Percentiles rank a stretch among this genome's conserved stretches.
phyloP scores from a whole-genome alignment of 2,888 invertebrate genomes.

The Yponomeuta malinellus region DNA sequence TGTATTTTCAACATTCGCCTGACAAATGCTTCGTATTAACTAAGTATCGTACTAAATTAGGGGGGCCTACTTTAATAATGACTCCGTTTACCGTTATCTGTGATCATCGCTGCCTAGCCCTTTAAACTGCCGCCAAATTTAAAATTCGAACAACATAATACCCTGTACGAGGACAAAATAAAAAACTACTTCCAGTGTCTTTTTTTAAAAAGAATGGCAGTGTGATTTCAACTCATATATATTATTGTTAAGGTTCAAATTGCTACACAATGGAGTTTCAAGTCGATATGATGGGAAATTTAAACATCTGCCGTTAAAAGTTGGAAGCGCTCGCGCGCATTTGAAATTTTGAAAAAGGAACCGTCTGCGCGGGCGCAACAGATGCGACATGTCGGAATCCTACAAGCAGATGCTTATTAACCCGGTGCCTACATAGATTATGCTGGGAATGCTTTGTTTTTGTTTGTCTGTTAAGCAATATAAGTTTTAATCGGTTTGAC shows the following conservation, averaged over 20 bases:
- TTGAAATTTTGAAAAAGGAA: constrained; percentile 65
- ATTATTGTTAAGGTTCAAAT: not conserved
- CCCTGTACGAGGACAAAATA: constrained; percentile 38
- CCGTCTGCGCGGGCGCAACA: constrained; percentile 51
- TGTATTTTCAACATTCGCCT: constrained; percentile 41
- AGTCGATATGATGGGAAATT: constrained; percentile 19
- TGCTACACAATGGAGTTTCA: not conserved
- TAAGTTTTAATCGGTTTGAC: constrained; percentile 63
- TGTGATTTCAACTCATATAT: not conserved
- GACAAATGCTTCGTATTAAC: constrained; percentile 59
- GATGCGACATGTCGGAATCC: constrained; percentile 71
- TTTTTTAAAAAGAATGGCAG: constrained; percentile 3
- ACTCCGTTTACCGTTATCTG: constrained; percentile 64
- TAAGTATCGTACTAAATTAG: constrained; percentile 47
- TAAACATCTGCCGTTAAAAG: constrained; percentile 62
- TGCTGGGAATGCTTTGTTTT: constrained; percentile 63
- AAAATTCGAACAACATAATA: constrained; percentile 70
- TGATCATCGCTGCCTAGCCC: constrained; percentile 54
- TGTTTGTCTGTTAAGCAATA: constrained; percentile 55
- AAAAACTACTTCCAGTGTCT: constrained; percentile 26
- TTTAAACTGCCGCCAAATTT: constrained; percentile 59
- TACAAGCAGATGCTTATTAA: constrained; percentile 71
- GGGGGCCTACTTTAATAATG: constrained; percentile 57
- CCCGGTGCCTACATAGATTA: constrained; percentile 38
- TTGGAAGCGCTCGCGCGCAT: constrained; percentile 61